Evolutionary conservation across 2,888 invertebrate genomes (phyloP).

Genomic region (Volucella zonaria): DNA sequence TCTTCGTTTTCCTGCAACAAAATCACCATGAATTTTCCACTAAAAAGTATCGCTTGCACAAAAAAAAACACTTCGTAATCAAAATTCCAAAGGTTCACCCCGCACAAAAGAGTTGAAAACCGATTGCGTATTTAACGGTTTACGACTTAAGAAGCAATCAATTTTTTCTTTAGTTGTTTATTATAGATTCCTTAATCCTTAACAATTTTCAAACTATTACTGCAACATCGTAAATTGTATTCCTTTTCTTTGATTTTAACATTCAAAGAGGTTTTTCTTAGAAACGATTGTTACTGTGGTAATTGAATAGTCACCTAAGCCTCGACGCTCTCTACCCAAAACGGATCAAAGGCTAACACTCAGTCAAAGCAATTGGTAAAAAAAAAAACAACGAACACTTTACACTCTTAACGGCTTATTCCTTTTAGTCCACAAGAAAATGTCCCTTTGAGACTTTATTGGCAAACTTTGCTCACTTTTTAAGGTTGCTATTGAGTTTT

Average conservation of each 20-base stretch:
- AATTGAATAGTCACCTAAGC: slow-evolving; percentile 6
- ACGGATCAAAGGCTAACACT: slow-evolving; percentile 16
- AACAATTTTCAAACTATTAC: too few relatives aligned
- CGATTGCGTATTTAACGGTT: too few relatives aligned
- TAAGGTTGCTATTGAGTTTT: slow-evolving; percentile 37
- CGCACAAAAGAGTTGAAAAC: too few relatives aligned
- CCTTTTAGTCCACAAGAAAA: slow-evolving; percentile 28
- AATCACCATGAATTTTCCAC: background rate
- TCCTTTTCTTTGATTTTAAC: too few relatives aligned
- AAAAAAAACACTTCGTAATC: too few relatives aligned
- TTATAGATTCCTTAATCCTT: background rate
- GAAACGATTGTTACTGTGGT: background rate
- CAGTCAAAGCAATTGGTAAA: background rate
- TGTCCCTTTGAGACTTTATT: slow-evolving; percentile 38
- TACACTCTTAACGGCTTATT: slow-evolving; percentile 26
- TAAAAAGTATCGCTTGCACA: background rate
- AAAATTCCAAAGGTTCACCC: too few relatives aligned
- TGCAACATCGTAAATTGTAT: too few relatives aligned
- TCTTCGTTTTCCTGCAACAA: too few relatives aligned
- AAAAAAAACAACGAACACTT: slow-evolving; percentile 28
- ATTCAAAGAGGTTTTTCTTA: too few relatives aligned
- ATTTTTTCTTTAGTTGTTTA: background rate
- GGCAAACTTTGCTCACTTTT: slow-evolving; percentile 49
- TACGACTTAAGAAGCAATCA: too few relatives aligned
- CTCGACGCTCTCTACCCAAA: background rate